Evolutionary conservation across 2,797 vertebrate species (phyloP).

Genomic region (Cuculus canorus): DNA sequence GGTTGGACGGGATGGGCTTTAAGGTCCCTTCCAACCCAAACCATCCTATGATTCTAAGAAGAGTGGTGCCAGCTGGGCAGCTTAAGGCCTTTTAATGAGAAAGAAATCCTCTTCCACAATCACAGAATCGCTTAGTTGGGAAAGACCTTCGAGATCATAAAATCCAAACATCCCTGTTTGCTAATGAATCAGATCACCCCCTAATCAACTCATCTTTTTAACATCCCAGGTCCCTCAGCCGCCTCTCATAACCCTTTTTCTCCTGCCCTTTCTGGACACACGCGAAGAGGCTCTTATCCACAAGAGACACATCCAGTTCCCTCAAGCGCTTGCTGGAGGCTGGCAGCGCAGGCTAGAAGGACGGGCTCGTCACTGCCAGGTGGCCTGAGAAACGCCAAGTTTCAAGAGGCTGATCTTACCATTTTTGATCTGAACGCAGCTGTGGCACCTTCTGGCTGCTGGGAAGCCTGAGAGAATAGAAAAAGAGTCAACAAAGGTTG

Average conservation of each 20-base stretch:
- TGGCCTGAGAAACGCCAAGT: rapidly evolving
- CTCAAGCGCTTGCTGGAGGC: neutral
- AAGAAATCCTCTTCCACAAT: neutral
- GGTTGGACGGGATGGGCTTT: no score
- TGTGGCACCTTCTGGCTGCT: conserved; percentile 95
- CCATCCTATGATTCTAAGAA: neutral
- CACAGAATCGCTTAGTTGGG: no score
- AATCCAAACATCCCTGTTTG: no score
- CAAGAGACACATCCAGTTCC: neutral
- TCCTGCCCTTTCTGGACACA: no score
- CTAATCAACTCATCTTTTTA: no score
- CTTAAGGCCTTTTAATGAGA: neutral
- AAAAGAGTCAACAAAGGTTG: rapidly evolving
- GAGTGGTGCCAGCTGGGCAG: neutral
- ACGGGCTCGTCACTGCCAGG: neutral
- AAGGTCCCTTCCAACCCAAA: no score
- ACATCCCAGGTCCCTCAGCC: no score
- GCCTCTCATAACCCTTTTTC: no score
- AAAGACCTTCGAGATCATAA: no score
- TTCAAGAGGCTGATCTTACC: conserved; percentile 78
- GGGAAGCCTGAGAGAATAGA: conserved; percentile 86
- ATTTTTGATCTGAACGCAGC: conserved; percentile 95
- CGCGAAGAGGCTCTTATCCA: neutral
- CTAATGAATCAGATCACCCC: no score
- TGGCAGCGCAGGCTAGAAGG: neutral